Percentiles rank a stretch among this genome's conserved stretches.
Evolutionary conservation across 2,113 vertebrate genomes (phyloP).

Genomic region (Sinocyclocheilus maitianheensis): DNA sequence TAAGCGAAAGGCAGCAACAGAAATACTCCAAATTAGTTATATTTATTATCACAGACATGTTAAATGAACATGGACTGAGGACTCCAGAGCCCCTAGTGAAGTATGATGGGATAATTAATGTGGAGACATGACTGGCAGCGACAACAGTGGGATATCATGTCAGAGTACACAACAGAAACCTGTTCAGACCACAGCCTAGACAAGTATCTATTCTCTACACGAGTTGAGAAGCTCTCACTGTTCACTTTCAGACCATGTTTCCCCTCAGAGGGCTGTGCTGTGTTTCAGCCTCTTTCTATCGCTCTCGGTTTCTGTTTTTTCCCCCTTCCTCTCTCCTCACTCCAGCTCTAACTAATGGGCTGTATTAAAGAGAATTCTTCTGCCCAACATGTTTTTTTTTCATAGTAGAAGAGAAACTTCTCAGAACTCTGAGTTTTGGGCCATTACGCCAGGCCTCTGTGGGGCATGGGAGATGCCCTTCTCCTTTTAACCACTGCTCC

Average conservation of each 20-base stretch:
- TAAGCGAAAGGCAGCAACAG: background rate
- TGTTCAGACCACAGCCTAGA: background rate
- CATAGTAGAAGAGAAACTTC: slow-evolving; percentile 17
- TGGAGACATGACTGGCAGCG: background rate
- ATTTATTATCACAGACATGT: background rate
- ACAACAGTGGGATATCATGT: background rate
- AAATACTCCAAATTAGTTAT: background rate
- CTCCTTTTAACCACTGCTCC: background rate
- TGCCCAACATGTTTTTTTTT: slow-evolving; percentile 21
- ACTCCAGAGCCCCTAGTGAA: background rate
- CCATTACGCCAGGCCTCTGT: slow-evolving; percentile 38
- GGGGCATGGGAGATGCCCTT: background rate
- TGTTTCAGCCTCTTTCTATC: slow-evolving; percentile 34
- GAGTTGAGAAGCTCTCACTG: background rate
- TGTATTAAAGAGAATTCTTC: slow-evolving; percentile 26
- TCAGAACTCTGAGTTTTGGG: slow-evolving; percentile 3
- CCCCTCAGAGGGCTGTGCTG: background rate
- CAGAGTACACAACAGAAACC: slow-evolving; percentile 9
- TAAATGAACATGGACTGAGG: background rate
- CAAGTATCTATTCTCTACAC: background rate
- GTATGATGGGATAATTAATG: background rate
- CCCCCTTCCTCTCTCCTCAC: slow-evolving; percentile 8
- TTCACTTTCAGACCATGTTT: slow-evolving; percentile 23
- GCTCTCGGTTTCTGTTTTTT: background rate
- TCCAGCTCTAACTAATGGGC: slow-evolving; percentile 39